phyloP scores from a whole-genome alignment of 2,888 invertebrate species.

The Lypha dubia region DNA sequence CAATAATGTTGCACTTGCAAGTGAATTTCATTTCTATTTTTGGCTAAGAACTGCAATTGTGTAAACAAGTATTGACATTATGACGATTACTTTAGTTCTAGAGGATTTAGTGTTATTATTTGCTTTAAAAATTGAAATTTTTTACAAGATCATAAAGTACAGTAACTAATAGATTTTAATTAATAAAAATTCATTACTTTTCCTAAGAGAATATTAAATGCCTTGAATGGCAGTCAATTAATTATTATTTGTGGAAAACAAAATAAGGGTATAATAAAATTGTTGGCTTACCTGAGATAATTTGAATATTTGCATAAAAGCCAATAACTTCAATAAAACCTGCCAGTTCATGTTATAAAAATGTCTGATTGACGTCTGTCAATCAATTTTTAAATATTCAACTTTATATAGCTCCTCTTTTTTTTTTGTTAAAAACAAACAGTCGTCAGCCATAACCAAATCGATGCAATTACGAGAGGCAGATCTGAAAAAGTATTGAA shows the following conservation, averaged over 20 bases:
- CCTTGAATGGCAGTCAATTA: not conserved
- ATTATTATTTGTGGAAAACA: not conserved
- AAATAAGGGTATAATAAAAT: not conserved
- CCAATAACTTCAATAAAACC: slow-evolving; percentile 75
- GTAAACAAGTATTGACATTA: not conserved
- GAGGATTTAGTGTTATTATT: not conserved
- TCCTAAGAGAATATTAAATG: not conserved
- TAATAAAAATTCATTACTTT: not conserved
- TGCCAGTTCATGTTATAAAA: slow-evolving; percentile 72
- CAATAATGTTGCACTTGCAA: slow-evolving; percentile 9
- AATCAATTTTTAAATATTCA: slow-evolving; percentile 63
- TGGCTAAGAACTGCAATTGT: not conserved
- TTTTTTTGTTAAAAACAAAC: slow-evolving; percentile 28
- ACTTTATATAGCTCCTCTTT: slow-evolving; percentile 30
- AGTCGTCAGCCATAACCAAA: slow-evolving; percentile 62
- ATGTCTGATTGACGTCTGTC: slow-evolving; percentile 46
- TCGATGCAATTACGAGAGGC: slow-evolving; percentile 1
- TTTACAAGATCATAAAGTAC: slow-evolving; percentile 5
- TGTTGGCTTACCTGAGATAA: slow-evolving; percentile 78
- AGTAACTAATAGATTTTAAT: not conserved
- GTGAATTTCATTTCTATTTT: slow-evolving; percentile 5
- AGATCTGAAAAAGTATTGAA: slow-evolving; percentile 59
- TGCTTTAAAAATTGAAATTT: not conserved
- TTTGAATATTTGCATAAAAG: slow-evolving; percentile 77
- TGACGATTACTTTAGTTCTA: not conserved